Evolutionary conservation across 1,140 invertebrate species (phyloP).

Genomic region (Pseudobourletiella spinata): DNA sequence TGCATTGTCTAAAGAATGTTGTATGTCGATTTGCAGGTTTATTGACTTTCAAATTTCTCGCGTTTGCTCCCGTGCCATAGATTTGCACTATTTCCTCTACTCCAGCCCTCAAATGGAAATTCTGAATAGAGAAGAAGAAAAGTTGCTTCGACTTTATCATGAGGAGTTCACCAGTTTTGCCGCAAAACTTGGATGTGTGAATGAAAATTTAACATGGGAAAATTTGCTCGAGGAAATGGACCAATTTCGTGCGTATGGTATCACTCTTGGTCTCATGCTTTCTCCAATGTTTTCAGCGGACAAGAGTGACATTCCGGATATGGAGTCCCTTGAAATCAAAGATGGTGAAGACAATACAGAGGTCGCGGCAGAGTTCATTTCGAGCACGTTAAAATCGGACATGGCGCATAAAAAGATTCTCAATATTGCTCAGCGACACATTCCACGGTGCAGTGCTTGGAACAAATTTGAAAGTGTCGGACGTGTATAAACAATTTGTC

Average conservation of each 20-base stretch:
- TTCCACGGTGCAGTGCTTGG: conserved; percentile 1
- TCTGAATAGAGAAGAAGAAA: conserved; percentile 19
- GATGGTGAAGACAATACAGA: conserved; percentile 1
- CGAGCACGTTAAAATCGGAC: conserved; percentile 2
- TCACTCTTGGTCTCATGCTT: conserved; percentile 12
- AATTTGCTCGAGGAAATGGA: conserved; percentile 17
- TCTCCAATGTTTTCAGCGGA: conserved; percentile 24
- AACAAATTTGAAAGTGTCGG: too few relatives aligned
- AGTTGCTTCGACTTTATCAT: conserved; percentile 17
- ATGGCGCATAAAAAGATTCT: conserved; percentile 6
- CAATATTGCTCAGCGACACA: conserved; percentile 3
- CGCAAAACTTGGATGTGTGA: not conserved
- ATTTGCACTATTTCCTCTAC: conserved; percentile 51
- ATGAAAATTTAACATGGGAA: conserved; percentile 13
- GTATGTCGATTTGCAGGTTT: conserved; percentile 34
- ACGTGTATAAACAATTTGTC: too few relatives aligned
- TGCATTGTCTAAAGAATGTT: too few relatives aligned
- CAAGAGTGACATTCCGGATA: conserved; percentile 17
- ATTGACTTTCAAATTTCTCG: conserved; percentile 48
- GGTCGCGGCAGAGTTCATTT: not conserved
- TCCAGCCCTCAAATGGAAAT: conserved; percentile 40
- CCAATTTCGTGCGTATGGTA: conserved; percentile 3
- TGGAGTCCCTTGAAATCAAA: conserved; percentile 12
- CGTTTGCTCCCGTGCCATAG: conserved; percentile 46
- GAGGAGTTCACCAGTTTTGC: conserved; percentile 6